Percentiles rank a stretch among this genome's conserved stretches.
These are phyloP conservation scores for Seira ritae DNA, from an alignment of 2,888 invertebrate species.

Conservation along the genomic window DNA sequence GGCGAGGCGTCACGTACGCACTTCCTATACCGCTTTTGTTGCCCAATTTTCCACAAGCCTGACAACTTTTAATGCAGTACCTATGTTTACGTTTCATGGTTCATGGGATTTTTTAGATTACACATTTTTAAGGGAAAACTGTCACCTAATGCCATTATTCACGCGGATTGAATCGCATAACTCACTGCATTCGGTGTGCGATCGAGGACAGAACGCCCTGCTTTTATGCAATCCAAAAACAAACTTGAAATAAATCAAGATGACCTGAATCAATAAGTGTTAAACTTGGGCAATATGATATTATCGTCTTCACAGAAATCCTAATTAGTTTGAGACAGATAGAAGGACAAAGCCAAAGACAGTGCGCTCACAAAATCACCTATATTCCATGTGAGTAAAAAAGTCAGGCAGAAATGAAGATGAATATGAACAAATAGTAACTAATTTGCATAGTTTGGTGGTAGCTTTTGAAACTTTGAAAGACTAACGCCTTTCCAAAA, in stretches of 20 bases:
- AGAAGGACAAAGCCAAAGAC: too few species aligned
- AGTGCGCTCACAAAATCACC: too few species aligned
- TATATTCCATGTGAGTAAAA: too few species aligned
- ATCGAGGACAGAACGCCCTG: slow-evolving; percentile 11
- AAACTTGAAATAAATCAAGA: slow-evolving; percentile 21
- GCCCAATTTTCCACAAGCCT: neutral
- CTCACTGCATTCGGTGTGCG: too few species aligned
- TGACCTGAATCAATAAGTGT: slow-evolving; percentile 13
- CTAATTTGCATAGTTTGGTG: slow-evolving; percentile 1
- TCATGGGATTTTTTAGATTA: neutral
- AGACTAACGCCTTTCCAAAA: neutral
- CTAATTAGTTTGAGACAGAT: too few species aligned
- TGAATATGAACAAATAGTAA: neutral
- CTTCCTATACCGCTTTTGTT: slow-evolving; percentile 30
- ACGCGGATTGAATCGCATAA: too few species aligned
- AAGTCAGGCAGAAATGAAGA: too few species aligned
- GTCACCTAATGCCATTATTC: too few species aligned
- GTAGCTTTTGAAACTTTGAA: neutral
- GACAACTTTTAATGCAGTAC: neutral
- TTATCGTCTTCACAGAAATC: too few species aligned
- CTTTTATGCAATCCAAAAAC: too few species aligned
- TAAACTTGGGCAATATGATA: too few species aligned
- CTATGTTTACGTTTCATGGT: neutral
- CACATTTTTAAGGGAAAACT: neutral
- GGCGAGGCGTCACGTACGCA: neutral